Evolutionary conservation across 2,888 invertebrate genomes (phyloP).

Genomic region (Leptopilina myrica): DNA sequence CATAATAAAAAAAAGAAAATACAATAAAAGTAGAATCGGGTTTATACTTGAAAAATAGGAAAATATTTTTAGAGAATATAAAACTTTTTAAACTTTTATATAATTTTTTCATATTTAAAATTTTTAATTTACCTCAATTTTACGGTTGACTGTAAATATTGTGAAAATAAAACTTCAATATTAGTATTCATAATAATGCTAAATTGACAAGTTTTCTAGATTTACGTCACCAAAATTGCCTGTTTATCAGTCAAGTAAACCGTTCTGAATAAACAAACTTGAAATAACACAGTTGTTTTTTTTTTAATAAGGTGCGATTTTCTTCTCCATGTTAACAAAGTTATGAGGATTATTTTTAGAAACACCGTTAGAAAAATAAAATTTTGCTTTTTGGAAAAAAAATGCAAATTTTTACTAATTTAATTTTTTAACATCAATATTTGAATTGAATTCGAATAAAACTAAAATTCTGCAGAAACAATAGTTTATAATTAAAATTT

Average conservation of each 20-base stretch:
- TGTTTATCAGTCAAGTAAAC: neutral
- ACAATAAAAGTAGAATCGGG: too few species aligned
- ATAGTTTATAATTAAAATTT: neutral
- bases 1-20: too few species aligned
- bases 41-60: too few species aligned
- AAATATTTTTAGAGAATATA: too few species aligned
- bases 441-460: too few species aligned
- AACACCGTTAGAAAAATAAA: neutral
- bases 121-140: neutral
- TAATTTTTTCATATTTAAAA: neutral
- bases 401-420: too few species aligned
- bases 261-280: neutral
- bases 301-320: neutral
- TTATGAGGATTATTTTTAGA: neutral
- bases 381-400: neutral
- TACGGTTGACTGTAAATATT: neutral
- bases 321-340: neutral
- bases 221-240: neutral
- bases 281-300: neutral
- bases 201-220: slow-evolving; percentile 5
- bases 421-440: too few species aligned
- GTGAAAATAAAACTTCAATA: neutral
- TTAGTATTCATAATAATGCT: neutral
- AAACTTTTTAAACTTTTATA: too few species aligned
- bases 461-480: too few species aligned